Percentiles rank a stretch among this genome's conserved stretches.
Evolutionary conservation across 2,113 vertebrate species (phyloP).

Genomic region (Plecotus auritus): DNA sequence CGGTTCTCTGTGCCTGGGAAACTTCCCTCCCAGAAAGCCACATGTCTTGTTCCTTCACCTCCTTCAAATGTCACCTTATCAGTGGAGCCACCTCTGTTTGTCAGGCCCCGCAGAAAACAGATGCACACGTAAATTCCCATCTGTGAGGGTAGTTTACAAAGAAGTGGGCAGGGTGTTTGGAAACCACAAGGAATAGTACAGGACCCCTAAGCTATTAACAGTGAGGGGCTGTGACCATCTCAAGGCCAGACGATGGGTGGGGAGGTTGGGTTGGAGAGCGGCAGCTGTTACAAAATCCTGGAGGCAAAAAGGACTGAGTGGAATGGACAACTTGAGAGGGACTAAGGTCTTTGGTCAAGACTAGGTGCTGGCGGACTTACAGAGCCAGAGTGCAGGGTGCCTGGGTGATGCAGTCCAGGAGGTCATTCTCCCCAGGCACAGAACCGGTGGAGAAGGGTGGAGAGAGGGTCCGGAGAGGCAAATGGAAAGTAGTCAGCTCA

Average conservation of each 20-base stretch:
- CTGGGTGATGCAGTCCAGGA: accelerated
- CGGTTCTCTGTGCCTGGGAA: neutral
- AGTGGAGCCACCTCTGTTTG: neutral
- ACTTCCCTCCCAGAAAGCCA: neutral
- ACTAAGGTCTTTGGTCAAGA: neutral
- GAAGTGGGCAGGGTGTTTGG: neutral
- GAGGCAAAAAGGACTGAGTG: neutral
- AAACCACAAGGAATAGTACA: neutral
- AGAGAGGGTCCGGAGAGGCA: neutral
- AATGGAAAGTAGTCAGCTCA: neutral
- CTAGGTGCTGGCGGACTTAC: neutral
- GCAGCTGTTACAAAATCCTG: neutral
- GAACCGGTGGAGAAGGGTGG: neutral
- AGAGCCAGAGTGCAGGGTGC: neutral
- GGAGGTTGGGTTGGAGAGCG: neutral
- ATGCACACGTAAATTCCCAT: neutral
- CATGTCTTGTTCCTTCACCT: neutral
- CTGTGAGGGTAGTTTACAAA: neutral
- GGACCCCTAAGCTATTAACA: neutral
- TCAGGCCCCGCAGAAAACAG: constrained; percentile 28
- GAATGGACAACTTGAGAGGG: neutral
- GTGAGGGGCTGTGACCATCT: neutral
- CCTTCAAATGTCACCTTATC: neutral
- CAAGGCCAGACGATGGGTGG: neutral
- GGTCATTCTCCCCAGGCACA: neutral